A percentile compares a stretch with the other conserved stretches of the same genome.
Evolutionary conservation across 2,113 vertebrate species (phyloP).

Genomic region (Caranx ignobilis): DNA sequence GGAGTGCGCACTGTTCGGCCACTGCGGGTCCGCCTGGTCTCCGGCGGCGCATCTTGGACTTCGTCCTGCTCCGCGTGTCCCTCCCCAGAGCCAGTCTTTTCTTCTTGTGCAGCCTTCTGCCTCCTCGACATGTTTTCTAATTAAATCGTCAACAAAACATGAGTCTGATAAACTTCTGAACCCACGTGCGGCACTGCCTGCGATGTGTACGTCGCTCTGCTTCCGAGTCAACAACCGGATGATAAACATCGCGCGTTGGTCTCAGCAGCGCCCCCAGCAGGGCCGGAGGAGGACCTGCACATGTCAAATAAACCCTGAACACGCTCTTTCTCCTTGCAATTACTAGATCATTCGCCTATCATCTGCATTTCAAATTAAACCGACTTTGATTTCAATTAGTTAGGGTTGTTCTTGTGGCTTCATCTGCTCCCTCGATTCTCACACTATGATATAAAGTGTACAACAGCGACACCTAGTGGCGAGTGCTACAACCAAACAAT

Average conservation of each 20-base stretch:
- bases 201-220: slow-evolving; percentile 2
- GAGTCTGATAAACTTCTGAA: neutral
- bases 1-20: slow-evolving; percentile 77
- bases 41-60: slow-evolving; percentile 37
- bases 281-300: slow-evolving; percentile 26
- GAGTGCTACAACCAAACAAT: too few species aligned
- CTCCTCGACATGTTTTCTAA: slow-evolving; percentile 64
- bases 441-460: too few species aligned
- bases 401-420: too few species aligned
- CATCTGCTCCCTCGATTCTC: too few species aligned
- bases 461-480: slow-evolving; percentile 44
- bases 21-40: slow-evolving; percentile 80
- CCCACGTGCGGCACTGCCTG: slow-evolving; percentile 60
- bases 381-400: too few species aligned
- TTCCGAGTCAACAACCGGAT: slow-evolving; percentile 33
- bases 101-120: neutral
- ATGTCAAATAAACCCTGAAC: neutral
- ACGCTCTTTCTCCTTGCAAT: too few species aligned
- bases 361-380: neutral
- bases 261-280: slow-evolving; percentile 32
- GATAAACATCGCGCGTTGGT: neutral
- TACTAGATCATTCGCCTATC: too few species aligned
- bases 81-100: neutral
- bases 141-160: neutral
- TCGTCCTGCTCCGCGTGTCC: neutral